phyloP scores from a whole-genome alignment of 2,113 vertebrate genomes.

The Entomyzon cyanotis region DNA sequence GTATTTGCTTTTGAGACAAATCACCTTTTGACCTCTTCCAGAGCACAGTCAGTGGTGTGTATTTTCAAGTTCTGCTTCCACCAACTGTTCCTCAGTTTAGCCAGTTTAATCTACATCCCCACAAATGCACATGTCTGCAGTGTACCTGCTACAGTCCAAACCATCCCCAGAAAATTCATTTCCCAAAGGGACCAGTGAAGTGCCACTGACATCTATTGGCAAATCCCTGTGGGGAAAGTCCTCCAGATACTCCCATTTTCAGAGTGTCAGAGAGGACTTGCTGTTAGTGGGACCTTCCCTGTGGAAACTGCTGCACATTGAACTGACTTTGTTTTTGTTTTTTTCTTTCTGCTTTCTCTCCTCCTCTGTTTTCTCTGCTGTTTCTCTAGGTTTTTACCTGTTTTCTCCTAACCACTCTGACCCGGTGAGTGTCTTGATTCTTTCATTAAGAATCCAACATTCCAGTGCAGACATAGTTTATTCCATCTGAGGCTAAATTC shows the following conservation, averaged over 20 bases:
- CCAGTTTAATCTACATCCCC: background rate
- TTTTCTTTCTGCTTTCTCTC: background rate
- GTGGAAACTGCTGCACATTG: background rate
- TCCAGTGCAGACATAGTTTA: background rate
- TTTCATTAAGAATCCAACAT: background rate
- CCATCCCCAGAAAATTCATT: background rate
- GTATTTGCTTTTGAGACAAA: background rate
- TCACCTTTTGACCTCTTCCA: background rate
- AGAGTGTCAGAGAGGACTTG: background rate
- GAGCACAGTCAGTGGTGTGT: background rate
- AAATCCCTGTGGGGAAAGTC: background rate
- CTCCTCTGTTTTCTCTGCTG: background rate
- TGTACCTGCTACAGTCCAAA: background rate
- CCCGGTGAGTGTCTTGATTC: conserved; percentile 80
- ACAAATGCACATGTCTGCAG: background rate
- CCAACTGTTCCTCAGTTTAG: background rate
- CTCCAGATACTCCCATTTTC: background rate
- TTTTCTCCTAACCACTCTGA: conserved; percentile 91
- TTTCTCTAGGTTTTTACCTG: conserved; percentile 89
- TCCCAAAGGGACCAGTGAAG: background rate
- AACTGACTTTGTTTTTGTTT: background rate
- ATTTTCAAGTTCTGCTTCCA: background rate
- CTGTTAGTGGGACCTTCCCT: background rate
- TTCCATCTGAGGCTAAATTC: background rate
- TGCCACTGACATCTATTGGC: background rate